These are phyloP conservation scores for Corythaeola cristata DNA, from an alignment of 2,113 vertebrate genomes.

Conservation along the genomic window DNA sequence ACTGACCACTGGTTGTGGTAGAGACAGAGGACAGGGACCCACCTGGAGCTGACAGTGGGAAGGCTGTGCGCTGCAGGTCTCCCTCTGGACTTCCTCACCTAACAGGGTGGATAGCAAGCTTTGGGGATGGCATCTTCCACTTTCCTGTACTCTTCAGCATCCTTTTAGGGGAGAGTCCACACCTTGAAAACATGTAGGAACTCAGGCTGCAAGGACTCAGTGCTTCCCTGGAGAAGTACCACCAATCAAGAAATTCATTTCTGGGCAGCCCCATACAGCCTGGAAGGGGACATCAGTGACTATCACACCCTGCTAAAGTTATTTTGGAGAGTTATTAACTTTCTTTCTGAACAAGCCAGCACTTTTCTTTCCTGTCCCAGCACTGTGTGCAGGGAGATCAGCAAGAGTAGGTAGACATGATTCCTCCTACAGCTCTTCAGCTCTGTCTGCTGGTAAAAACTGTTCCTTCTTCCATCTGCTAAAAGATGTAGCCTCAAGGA, in stretches of 20 bases:
- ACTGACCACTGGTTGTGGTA: accelerated
- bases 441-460: neutral
- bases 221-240: neutral
- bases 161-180: neutral
- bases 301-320: neutral
- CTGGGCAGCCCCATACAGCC: neutral
- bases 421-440: neutral
- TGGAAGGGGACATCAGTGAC: neutral
- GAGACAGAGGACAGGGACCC: neutral
- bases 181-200: neutral
- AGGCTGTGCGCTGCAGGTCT: neutral
- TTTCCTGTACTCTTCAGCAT: neutral
- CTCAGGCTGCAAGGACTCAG: neutral
- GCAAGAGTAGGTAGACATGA: too few species aligned
- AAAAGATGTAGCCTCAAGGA: neutral
- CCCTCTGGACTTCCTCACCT: neutral
- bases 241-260: neutral
- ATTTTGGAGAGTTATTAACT: neutral
- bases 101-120: neutral
- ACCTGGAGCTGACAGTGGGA: neutral
- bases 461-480: neutral
- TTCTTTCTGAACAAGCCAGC: neutral
- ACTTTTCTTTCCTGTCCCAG: neutral
- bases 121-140: neutral
- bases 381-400: neutral